Conservation (phyloP, 1,140 invertebrate species). For the Gerris buenoi region DNA sequence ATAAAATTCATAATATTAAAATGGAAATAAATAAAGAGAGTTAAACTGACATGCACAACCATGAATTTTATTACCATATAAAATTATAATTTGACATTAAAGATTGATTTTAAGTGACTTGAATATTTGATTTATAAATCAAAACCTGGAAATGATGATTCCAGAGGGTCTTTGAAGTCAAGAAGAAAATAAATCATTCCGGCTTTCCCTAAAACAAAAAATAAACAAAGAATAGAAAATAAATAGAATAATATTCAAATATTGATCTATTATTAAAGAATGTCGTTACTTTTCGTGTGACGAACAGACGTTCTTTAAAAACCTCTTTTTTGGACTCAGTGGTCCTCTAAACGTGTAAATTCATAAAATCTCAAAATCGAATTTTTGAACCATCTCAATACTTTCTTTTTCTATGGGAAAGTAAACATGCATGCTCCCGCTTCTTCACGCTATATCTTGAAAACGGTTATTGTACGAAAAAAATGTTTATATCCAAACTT, state of each 20-base stretch:
- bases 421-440: no score
- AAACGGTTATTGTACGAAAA: no score
- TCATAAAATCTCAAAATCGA: background rate
- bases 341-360: background rate
- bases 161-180: slow-evolving; percentile 41
- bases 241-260: background rate
- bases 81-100: no score
- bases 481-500: no score
- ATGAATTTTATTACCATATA: no score
- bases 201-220: slow-evolving; percentile 33
- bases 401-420: no score
- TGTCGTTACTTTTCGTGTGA: background rate
- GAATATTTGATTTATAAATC: background rate
- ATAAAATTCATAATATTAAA: no score
- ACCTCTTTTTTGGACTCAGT: background rate
- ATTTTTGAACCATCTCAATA: background rate
- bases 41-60: no score
- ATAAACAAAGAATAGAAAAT: slow-evolving; percentile 3
- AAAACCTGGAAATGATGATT: slow-evolving; percentile 46
- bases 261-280: background rate
- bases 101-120: no score
- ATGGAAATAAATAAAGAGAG: no score
- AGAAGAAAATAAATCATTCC: slow-evolving; percentile 53
- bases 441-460: no score
- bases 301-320: background rate